Conservation (phyloP, 2,888 invertebrate genomes). For the Bellardia pandia region DNA sequence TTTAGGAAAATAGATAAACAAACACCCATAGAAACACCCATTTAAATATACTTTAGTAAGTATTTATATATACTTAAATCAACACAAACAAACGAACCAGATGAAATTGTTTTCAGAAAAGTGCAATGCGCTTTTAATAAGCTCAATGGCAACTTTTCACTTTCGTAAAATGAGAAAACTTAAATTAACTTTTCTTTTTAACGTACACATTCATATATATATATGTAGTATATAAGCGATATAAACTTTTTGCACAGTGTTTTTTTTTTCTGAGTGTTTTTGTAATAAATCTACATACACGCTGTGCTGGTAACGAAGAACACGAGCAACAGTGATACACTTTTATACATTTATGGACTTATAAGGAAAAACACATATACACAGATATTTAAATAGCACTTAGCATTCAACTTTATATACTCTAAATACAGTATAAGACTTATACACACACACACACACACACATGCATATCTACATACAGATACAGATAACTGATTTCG, state of each 20-base stretch:
- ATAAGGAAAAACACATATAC: neutral
- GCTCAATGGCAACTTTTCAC: slow-evolving; percentile 71
- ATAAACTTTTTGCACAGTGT: slow-evolving; percentile 33
- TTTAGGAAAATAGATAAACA: neutral
- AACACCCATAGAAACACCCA: neutral
- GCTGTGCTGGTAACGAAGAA: slow-evolving; percentile 38
- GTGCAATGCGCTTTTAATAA: slow-evolving; percentile 69
- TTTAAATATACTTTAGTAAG: neutral
- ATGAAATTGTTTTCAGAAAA: slow-evolving; percentile 34
- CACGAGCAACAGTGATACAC: slow-evolving; percentile 43
- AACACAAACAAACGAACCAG: slow-evolving; percentile 37
- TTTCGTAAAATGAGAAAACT: slow-evolving; percentile 71
- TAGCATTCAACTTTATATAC: slow-evolving; percentile 67
- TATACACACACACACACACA: neutral
- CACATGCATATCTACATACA: slow-evolving; percentile 24
- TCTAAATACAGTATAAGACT: slow-evolving; percentile 28
- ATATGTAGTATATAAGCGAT: slow-evolving; percentile 26
- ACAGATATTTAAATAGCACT: slow-evolving; percentile 69
- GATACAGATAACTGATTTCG: slow-evolving; percentile 62
- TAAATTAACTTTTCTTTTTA: slow-evolving; percentile 67
- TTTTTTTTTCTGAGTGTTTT: slow-evolving; percentile 20
- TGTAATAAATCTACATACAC: slow-evolving; percentile 61
- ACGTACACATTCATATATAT: neutral
- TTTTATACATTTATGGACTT: neutral
- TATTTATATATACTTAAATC: neutral